Percentiles rank a stretch among this genome's conserved stretches.
phyloP scores from a whole-genome alignment of 1,140 invertebrate genomes.

The Rhynchophorus ferrugineus region DNA sequence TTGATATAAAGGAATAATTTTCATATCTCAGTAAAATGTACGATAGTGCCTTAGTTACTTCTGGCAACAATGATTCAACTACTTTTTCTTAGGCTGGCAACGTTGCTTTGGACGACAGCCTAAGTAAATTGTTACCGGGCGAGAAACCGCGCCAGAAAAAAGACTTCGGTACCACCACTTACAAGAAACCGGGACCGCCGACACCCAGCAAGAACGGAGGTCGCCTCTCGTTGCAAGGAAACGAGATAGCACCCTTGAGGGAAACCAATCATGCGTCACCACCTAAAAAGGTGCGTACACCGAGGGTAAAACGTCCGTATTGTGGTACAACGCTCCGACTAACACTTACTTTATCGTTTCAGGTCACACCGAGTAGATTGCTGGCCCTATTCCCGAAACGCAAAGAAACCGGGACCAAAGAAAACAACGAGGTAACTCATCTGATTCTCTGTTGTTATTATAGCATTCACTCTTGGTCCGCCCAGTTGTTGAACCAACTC shows the following conservation, averaged over 20 bases:
- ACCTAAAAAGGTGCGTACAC: slow-evolving; percentile 27
- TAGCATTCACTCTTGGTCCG: not conserved
- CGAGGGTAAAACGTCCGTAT: not conserved
- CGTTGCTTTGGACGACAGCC: slow-evolving; percentile 52
- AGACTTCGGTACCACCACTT: slow-evolving; percentile 56
- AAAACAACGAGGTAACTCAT: slow-evolving; percentile 26
- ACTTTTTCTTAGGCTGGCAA: slow-evolving; percentile 46
- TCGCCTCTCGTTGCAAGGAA: slow-evolving; percentile 53
- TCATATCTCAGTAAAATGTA: no score
- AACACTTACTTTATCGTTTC: slow-evolving; percentile 1
- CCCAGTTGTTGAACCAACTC: not conserved
- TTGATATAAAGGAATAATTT: no score
- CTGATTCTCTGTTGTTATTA: slow-evolving; percentile 1
- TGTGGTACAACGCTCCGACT: not conserved
- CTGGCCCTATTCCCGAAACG: slow-evolving; percentile 28
- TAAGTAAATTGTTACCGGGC: slow-evolving; percentile 49
- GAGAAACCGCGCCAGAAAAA: slow-evolving; percentile 47
- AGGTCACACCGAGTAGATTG: slow-evolving; percentile 31
- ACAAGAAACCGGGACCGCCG: slow-evolving; percentile 74
- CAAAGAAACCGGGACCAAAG: slow-evolving; percentile 16
- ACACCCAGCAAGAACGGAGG: slow-evolving; percentile 78
- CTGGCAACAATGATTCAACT: no score
- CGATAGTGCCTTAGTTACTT: no score
- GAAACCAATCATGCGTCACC: slow-evolving; percentile 29
- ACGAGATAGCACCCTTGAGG: slow-evolving; percentile 34